Evolutionary conservation across 2,888 invertebrate genomes (phyloP).

Genomic region (Apodemia zela): DNA sequence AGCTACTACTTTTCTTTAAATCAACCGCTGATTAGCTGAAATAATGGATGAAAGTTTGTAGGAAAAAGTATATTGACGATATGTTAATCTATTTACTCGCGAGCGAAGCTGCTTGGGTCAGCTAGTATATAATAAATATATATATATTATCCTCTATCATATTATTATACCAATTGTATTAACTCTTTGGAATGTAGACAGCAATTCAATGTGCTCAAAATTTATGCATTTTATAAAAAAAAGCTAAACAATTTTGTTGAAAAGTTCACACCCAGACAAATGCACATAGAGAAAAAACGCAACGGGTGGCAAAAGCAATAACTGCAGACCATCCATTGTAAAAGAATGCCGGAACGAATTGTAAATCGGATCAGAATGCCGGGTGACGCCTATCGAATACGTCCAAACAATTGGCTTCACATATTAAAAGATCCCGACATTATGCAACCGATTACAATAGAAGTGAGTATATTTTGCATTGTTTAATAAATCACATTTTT

Average conservation of each 20-base stretch:
- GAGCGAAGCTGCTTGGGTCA: too few species aligned
- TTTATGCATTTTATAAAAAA: slow-evolving; percentile 5
- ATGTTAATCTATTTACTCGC: too few species aligned
- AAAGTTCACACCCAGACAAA: slow-evolving; percentile 18
- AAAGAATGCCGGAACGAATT: slow-evolving; percentile 75
- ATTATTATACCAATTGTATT: too few species aligned
- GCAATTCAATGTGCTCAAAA: background rate
- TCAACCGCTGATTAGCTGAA: too few species aligned
- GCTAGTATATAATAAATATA: too few species aligned
- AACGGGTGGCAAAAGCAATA: slow-evolving; percentile 51
- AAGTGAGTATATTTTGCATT: slow-evolving; percentile 58
- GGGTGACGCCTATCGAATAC: slow-evolving; percentile 64
- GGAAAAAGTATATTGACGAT: too few species aligned
- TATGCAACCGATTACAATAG: slow-evolving; percentile 72
- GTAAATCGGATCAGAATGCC: slow-evolving; percentile 65
- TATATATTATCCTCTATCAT: too few species aligned
- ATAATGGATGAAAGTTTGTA: too few species aligned
- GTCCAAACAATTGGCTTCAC: slow-evolving; percentile 65
- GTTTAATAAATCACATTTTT: slow-evolving; percentile 58
- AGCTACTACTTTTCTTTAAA: too few species aligned
- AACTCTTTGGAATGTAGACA: background rate
- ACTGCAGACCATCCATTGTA: slow-evolving; percentile 49
- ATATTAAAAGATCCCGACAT: slow-evolving; percentile 55
- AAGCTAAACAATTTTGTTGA: background rate
- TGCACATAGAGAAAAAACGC: slow-evolving; percentile 35